Evolutionary conservation across 2,113 vertebrate genomes (phyloP).

Genomic region (Sebastes schlegelii): DNA sequence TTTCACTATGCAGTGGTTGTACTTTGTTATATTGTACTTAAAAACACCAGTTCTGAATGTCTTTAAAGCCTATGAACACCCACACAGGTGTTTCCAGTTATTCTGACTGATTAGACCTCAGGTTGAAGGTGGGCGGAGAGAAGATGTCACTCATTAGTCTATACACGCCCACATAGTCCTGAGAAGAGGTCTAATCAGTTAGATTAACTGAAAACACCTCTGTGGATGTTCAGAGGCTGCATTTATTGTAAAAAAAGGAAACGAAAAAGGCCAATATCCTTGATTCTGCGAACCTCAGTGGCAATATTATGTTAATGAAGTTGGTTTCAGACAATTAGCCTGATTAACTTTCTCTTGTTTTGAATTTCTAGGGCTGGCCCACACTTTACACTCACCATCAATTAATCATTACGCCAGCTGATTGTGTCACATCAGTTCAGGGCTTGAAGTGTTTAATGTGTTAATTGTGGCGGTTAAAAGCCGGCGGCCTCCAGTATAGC

Average conservation of each 20-base stretch:
- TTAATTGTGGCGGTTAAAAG: slow-evolving; percentile 87
- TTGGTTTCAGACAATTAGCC: slow-evolving; percentile 84
- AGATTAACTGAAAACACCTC: too few species aligned
- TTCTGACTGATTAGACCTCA: too few species aligned
- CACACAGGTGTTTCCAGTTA: too few species aligned
- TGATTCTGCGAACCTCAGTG: slow-evolving; percentile 40
- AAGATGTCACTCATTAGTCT: too few species aligned
- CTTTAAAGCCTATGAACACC: slow-evolving; percentile 4
- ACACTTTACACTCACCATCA: slow-evolving; percentile 88
- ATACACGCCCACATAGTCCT: too few species aligned
- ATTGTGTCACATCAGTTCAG: slow-evolving; percentile 81
- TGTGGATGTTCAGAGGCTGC: too few species aligned
- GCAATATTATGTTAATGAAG: slow-evolving; percentile 76
- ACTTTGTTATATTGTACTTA: slow-evolving; percentile 16
- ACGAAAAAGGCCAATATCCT: neutral
- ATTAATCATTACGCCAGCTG: slow-evolving; percentile 86
- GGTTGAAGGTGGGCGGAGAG: too few species aligned
- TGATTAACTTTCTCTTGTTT: slow-evolving; percentile 83
- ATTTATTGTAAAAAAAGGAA: neutral
- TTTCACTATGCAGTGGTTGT: slow-evolving; percentile 54
- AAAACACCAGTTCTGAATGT: slow-evolving; percentile 15
- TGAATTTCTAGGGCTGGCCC: slow-evolving; percentile 85
- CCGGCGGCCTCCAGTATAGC: slow-evolving; percentile 73
- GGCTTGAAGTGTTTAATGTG: slow-evolving; percentile 84
- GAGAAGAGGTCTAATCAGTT: too few species aligned